Base-by-base conservation (phyloP, 35 echinoderm and acorn worm species). In the Diadema setosum region DNA sequence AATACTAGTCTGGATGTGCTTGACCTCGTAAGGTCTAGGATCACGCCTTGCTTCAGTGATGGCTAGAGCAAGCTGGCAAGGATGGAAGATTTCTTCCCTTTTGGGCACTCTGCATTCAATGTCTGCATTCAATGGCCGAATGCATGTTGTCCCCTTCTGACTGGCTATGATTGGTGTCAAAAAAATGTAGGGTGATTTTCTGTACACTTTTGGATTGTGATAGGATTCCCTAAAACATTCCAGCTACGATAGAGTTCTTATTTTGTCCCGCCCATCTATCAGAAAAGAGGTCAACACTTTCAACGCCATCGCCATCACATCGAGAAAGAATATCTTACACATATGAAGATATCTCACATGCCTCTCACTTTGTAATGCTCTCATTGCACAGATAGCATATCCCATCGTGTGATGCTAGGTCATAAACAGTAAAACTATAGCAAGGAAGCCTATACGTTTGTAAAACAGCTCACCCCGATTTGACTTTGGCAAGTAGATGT, bases 331-430 rank as follows among this genome's bases (percentile, higher is more conserved):
- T 20, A 21, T 61, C 42, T 17, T 24, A 25, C n/a, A 83, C 24
- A 49, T 56, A 49, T 6, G 58, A 40, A 17, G 73, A 29, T 4
- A 78, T 39, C 39, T 78, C 29, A 32, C 39, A 33, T 5, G 73
- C 73, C 20, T 36, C 73, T 7, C 73, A 32, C 40, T 32, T 78
- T 2, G 73, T 40, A 2, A 78, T 2, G 29, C 23, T 18, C 39
- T 78, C 73, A 78, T 78, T 29, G 39, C 20, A 40, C 29, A 78
- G 73, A 36, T 35, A 90, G 87, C 87, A 90, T 31, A 32, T 23
- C 2, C 88, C 88, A 8, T 61, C 56, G 33, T 52, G 20, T 25
- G n/a, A 63, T 3, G 24, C 75, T 7, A 90, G 29, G 20, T 65
- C 29, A n/a, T n/a, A 70, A 3, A 85, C 30, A 40, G 20, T 70